Evolutionary conservation across 2,113 vertebrate species (phyloP), one percentile per base, ranked within the genome.

Genomic region (Zosterops japonicus): DNA sequence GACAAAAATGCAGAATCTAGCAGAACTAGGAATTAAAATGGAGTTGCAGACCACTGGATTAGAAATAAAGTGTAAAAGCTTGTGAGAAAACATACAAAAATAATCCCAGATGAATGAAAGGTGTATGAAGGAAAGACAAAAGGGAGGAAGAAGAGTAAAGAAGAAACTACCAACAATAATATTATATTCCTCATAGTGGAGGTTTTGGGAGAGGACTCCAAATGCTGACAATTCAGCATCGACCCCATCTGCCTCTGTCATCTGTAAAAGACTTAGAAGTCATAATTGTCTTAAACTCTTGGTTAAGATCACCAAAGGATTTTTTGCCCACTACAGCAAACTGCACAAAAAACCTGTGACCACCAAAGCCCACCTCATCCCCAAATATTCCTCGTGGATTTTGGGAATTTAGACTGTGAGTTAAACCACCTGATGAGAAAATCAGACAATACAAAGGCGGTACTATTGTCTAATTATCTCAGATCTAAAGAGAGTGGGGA

Each of bases 21-120:
- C 3, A 71, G 56, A 56, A 36, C 24, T 19, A 36, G 11, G 21
- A 52, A 72, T n/a, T n/a, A 61, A 36, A 65, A 63, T 1, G 3
- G 18, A 82, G 31, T 53, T 68, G 20, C 14, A 76, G 52, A 84
- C 11, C 14, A 61, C 24, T 52, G 52, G 17, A 77, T 35, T 71
- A 81, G 53, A 33, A 90, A 2, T 6, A 56, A 75, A 13, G 14
- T 4, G 7, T 35, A 64, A 59, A 74, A 50, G 4, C 0, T 0
- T 39, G 21, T 64, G 53, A 53, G 10, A 65, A 74, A 47, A 42
- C 22, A 56, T 17, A 47, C 4, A 72, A 57, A 68, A 87, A 67
- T 25, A 47, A 44, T 9, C 3, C 39, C 29, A 67, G 21, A 55
- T 60, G 11, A 70, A 60, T 33, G 2, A 5, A 60, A 49, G 9